These are phyloP conservation scores for Pogonognathellus flavescens DNA, from an alignment of 1,140 invertebrate genomes.

Conservation along the genomic window DNA sequence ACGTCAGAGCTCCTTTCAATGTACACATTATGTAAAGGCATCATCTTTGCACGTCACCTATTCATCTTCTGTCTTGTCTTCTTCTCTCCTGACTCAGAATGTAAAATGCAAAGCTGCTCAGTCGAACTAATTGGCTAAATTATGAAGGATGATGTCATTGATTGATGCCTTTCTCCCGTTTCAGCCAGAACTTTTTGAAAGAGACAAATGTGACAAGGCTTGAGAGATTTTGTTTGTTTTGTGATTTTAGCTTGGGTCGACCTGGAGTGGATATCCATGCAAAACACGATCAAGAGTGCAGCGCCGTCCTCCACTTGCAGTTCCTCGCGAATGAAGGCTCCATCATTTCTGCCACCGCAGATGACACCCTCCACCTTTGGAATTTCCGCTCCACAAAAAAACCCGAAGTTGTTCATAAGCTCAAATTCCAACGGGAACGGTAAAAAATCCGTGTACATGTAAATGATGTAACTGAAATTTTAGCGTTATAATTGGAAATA, in stretches of 20 bases:
- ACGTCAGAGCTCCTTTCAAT: no score
- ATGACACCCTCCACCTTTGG: constrained; percentile 97
- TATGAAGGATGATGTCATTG: not conserved
- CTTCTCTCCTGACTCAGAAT: not conserved
- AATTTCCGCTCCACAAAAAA: constrained; percentile 87
- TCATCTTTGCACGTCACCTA: no score
- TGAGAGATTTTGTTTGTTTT: not conserved
- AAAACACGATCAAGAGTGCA: constrained; percentile 82
- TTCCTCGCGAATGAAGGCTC: constrained; percentile 98
- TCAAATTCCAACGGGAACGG: constrained; percentile 98
- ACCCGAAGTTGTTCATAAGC: constrained; percentile 93
- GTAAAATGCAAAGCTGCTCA: not conserved
- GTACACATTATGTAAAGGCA: no score
- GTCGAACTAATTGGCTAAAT: not conserved
- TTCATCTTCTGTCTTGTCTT: no score
- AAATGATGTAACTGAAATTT: not conserved
- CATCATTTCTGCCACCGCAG: constrained; percentile 91
- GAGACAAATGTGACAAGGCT: not conserved
- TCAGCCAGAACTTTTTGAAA: not conserved
- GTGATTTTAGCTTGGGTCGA: constrained; percentile 82
- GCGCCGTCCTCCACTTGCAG: constrained; percentile 87
- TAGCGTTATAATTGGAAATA: not conserved
- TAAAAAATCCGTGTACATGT: constrained; percentile 71
- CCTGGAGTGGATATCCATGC: constrained; percentile 95
- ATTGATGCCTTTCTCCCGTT: no score